phyloP scores from a whole-genome alignment of 2,888 invertebrate species.

The Synergus umbraculus region DNA sequence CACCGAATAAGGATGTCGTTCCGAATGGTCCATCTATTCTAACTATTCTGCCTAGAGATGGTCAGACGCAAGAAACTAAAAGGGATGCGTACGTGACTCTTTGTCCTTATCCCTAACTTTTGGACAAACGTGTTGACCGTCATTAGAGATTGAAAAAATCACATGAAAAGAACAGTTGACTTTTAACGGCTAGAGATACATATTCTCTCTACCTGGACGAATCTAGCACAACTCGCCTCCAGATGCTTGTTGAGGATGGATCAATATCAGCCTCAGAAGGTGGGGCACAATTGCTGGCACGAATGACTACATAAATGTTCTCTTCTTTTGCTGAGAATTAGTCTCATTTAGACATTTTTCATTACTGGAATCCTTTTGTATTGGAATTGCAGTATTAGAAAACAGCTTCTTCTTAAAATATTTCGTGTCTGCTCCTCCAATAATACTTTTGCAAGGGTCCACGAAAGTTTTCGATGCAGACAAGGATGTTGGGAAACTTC shows the following conservation, averaged over 20 bases:
- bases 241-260: slow-evolving; percentile 25
- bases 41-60: slow-evolving; percentile 11
- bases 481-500: not conserved
- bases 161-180: slow-evolving; percentile 50
- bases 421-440: no score
- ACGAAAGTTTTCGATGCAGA: not conserved
- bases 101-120: slow-evolving; percentile 40
- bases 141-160: slow-evolving; percentile 44
- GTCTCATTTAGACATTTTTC: not conserved
- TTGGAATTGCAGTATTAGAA: not conserved
- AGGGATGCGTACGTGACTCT: slow-evolving; percentile 26
- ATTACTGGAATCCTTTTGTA: not conserved
- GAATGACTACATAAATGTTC: not conserved
- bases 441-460: no score
- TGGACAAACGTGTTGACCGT: slow-evolving; percentile 41
- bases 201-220: slow-evolving; percentile 25
- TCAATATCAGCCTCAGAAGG: slow-evolving; percentile 19
- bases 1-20: slow-evolving; percentile 6
- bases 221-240: slow-evolving; percentile 12
- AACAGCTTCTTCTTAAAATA: no score
- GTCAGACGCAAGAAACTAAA: slow-evolving; percentile 30
- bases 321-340: not conserved
- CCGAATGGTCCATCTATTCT: slow-evolving; percentile 30
- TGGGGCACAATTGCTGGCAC: slow-evolving; percentile 19
- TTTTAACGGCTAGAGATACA: slow-evolving; percentile 52